Percentiles rank a stretch among this genome's conserved stretches.
These are phyloP conservation scores for Spodoptera frugiperda DNA, from an alignment of 1,140 invertebrate genomes.

Conservation along the genomic window DNA sequence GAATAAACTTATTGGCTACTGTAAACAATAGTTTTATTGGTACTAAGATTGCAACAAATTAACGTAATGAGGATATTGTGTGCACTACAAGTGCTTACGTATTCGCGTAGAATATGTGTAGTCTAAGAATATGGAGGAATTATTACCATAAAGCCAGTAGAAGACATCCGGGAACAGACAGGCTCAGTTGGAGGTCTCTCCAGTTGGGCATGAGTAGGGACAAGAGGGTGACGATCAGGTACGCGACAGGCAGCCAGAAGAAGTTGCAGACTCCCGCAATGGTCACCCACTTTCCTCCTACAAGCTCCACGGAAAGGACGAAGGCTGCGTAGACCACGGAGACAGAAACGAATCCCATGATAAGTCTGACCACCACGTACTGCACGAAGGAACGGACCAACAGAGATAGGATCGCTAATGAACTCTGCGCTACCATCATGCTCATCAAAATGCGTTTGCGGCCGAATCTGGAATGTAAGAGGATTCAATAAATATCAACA, in stretches of 20 bases:
- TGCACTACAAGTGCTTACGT: neutral
- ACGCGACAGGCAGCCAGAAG: conserved; percentile 90
- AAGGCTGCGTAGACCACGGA: conserved; percentile 91
- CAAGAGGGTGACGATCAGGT: conserved; percentile 90
- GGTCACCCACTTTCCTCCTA: conserved; percentile 91
- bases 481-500: neutral
- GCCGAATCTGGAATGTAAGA: conserved; percentile 87
- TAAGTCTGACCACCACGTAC: conserved; percentile 88
- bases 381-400: conserved; percentile 89
- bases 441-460: conserved; percentile 91
- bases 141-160: conserved; percentile 89
- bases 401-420: conserved; percentile 87
- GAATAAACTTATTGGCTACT: conserved; percentile 9
- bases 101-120: neutral
- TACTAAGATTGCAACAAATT: neutral
- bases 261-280: conserved; percentile 91
- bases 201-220: conserved; percentile 91
- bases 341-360: conserved; percentile 90
- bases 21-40: neutral
- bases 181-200: conserved; percentile 90
- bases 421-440: conserved; percentile 89
- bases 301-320: conserved; percentile 90
- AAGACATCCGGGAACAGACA: conserved; percentile 90
- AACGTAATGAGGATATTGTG: neutral
- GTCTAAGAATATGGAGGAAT: neutral